These are phyloP conservation scores for Drosophila kokeensis DNA, from an alignment of 2,888 invertebrate genomes.

Conservation along the genomic window DNA sequence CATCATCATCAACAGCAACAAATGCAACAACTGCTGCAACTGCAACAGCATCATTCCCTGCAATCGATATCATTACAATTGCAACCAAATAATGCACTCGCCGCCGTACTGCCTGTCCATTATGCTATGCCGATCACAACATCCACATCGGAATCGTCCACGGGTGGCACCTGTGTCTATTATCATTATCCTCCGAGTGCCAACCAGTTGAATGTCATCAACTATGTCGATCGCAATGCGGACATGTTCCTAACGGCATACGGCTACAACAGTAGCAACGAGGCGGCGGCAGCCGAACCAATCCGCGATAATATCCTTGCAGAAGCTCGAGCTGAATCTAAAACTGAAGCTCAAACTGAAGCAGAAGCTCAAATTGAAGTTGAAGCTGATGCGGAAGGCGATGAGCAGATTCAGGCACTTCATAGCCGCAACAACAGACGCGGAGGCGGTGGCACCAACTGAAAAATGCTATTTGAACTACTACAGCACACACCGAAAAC, in stretches of 20 bases:
- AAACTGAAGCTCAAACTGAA: neutral
- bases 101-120: constrained; percentile 6
- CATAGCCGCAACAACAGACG: neutral
- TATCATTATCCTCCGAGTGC: constrained; percentile 41
- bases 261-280: neutral
- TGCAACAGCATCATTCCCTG: constrained; percentile 9
- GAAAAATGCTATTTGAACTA: neutral
- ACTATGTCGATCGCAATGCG: constrained; percentile 36
- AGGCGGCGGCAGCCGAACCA: constrained; percentile 1
- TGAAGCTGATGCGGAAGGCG: neutral
- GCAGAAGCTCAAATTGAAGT: neutral
- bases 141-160: neutral
- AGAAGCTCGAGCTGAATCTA: neutral
- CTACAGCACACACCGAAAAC: constrained; percentile 11
- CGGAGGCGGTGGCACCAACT: constrained; percentile 34
- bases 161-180: constrained; percentile 24
- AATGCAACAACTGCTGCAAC: constrained; percentile 1
- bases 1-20: constrained; percentile 8
- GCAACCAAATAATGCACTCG: constrained; percentile 19
- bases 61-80: constrained; percentile 8
- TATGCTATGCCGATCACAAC: constrained; percentile 3
- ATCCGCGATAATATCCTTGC: neutral
- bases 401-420: neutral
- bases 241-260: constrained; percentile 18
- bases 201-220: constrained; percentile 31